phyloP scores from a whole-genome alignment of 2,888 invertebrate species.

The Amorpha juglandis region DNA sequence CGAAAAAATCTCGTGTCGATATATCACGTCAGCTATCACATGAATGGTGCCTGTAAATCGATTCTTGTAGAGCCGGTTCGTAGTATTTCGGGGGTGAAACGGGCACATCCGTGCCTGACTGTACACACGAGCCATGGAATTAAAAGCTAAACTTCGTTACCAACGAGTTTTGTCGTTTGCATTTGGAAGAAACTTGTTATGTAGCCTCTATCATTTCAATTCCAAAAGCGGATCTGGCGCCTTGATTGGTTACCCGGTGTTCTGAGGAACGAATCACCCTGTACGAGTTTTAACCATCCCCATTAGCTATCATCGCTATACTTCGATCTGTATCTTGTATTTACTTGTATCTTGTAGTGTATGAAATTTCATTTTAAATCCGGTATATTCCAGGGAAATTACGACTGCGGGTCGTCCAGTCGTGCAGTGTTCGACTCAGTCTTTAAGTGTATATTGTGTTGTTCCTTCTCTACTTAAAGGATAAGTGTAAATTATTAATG shows the following conservation, averaged over 20 bases:
- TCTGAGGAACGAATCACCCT: slow-evolving; percentile 57
- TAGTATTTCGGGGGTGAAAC: not conserved
- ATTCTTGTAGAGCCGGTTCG: not conserved
- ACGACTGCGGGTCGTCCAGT: too few species aligned
- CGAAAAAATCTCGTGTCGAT: not conserved
- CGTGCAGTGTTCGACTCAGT: not conserved
- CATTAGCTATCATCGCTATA: slow-evolving; percentile 17
- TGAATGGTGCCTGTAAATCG: not conserved
- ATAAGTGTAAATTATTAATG: too few species aligned
- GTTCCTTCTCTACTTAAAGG: not conserved
- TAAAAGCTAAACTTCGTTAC: slow-evolving; percentile 81
- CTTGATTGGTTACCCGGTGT: slow-evolving; percentile 74
- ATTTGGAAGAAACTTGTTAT: slow-evolving; percentile 82
- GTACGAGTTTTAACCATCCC: slow-evolving; percentile 57
- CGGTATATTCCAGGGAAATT: slow-evolving; percentile 4
- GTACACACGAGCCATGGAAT: slow-evolving; percentile 62
- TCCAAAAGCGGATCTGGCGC: slow-evolving; percentile 75
- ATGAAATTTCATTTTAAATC: slow-evolving; percentile 14
- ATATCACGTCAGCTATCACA: not conserved
- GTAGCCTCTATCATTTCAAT: slow-evolving; percentile 78
- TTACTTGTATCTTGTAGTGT: too few species aligned
- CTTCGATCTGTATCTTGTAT: slow-evolving; percentile 20
- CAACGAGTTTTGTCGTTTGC: slow-evolving; percentile 74
- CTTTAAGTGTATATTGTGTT: not conserved
- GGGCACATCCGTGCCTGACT: slow-evolving; percentile 38